These are phyloP conservation scores for Eleutherodactylus coqui DNA, from an alignment of 2,797 vertebrate species.

Conservation along the genomic window DNA sequence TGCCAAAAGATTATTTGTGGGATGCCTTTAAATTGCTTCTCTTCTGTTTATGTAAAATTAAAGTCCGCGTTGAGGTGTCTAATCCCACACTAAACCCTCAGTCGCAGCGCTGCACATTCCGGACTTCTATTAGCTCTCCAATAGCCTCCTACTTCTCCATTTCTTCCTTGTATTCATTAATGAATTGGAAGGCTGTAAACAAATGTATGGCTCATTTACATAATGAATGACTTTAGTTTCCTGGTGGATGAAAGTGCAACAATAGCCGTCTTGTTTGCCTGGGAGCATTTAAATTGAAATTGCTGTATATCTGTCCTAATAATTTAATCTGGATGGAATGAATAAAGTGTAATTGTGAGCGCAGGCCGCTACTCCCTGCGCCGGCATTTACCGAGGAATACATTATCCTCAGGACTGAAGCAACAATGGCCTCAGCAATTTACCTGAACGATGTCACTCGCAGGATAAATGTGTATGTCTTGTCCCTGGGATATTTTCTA, in stretches of 20 bases:
- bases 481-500: slow-evolving; percentile 23
- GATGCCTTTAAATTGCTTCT: slow-evolving; percentile 46
- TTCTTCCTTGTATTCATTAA: slow-evolving; percentile 63
- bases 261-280: slow-evolving; percentile 66
- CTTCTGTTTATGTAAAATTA: slow-evolving; percentile 29
- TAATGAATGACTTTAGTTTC: slow-evolving; percentile 67
- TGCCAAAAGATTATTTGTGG: slow-evolving; percentile 18
- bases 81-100: slow-evolving; percentile 60
- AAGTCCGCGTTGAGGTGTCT: slow-evolving; percentile 60
- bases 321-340: slow-evolving; percentile 69
- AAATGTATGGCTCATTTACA: slow-evolving; percentile 66
- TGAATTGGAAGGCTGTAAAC: slow-evolving; percentile 66
- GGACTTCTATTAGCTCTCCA: slow-evolving; percentile 38
- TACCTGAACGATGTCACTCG: slow-evolving; percentile 65
- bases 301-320: slow-evolving; percentile 65
- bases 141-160: slow-evolving; percentile 55
- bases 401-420: slow-evolving; percentile 58
- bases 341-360: slow-evolving; percentile 68
- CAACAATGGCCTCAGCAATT: slow-evolving; percentile 64
- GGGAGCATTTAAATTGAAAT: slow-evolving; percentile 65
- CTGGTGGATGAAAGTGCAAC: slow-evolving; percentile 67
- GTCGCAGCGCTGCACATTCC: slow-evolving; percentile 47
- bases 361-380: slow-evolving; percentile 63
- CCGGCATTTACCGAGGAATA: slow-evolving; percentile 66
- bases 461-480: slow-evolving; percentile 66